Evolutionary conservation across 2,113 vertebrate species (phyloP).

Genomic region (Pelmatolapia mariae): DNA sequence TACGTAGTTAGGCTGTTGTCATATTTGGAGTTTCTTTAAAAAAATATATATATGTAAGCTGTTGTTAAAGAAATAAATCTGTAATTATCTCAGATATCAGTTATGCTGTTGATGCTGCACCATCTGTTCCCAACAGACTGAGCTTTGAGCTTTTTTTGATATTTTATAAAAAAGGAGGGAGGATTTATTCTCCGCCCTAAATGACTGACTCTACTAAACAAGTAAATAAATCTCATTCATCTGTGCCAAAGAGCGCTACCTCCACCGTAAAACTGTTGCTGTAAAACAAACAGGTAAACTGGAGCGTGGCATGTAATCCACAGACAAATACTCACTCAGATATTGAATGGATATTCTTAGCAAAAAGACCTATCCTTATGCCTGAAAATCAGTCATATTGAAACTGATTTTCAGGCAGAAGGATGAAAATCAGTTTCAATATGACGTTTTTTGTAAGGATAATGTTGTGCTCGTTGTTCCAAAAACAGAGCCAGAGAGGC

Average conservation of each 20-base stretch:
- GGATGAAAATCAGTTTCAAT: neutral
- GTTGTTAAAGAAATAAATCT: neutral
- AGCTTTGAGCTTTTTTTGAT: neutral
- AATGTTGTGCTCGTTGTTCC: neutral
- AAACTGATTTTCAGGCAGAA: neutral
- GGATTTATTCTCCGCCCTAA: neutral
- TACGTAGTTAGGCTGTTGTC: neutral
- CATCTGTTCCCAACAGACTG: neutral
- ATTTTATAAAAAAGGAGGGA: neutral
- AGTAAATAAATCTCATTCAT: neutral
- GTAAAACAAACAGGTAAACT: neutral
- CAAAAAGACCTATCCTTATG: neutral
- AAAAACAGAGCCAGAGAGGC: neutral
- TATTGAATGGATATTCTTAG: neutral
- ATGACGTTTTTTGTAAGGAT: neutral
- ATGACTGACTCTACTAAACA: neutral
- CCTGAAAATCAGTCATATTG: neutral
- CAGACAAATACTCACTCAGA: neutral
- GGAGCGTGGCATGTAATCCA: neutral
- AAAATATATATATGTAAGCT: too few species aligned
- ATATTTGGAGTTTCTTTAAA: neutral
- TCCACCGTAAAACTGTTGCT: neutral
- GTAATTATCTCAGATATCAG: neutral
- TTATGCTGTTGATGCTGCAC: neutral
- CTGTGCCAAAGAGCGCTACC: neutral